These are phyloP conservation scores for Cepphus grylle DNA, from an alignment of 2,113 vertebrate genomes.

Conservation along the genomic window DNA sequence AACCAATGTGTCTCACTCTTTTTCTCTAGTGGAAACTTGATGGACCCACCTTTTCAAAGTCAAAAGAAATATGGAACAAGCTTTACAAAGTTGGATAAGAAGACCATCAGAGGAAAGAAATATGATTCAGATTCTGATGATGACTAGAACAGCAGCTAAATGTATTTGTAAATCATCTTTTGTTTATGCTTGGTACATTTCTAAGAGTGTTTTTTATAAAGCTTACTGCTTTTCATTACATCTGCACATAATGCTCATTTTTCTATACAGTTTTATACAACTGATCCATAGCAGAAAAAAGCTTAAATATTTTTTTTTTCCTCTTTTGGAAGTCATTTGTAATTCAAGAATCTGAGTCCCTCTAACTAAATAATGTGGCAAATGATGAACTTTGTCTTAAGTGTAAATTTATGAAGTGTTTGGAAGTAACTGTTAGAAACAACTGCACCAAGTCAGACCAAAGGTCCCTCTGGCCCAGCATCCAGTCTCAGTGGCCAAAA, in stretches of 20 bases:
- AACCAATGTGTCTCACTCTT: not conserved
- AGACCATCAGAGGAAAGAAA: conserved; percentile 88
- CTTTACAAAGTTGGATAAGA: conserved; percentile 95
- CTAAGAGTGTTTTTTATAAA: conserved; percentile 72
- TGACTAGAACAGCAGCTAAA: conserved; percentile 75
- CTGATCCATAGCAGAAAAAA: conserved; percentile 47
- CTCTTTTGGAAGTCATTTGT: conserved; percentile 38
- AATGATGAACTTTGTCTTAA: not conserved
- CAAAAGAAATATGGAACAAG: conserved; percentile 84
- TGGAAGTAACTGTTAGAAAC: conserved; percentile 40
- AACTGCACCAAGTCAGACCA: conserved; percentile 12
- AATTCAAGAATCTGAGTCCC: conserved; percentile 35
- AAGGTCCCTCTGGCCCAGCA: conserved; percentile 26
- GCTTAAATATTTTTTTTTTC: conserved; percentile 36
- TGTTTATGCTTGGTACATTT: conserved; percentile 71
- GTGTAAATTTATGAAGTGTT: not conserved
- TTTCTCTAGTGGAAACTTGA: conserved; percentile 85
- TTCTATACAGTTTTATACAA: conserved; percentile 71
- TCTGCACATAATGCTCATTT: conserved; percentile 58
- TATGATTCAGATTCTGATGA: conserved; percentile 94
- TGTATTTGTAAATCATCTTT: conserved; percentile 64
- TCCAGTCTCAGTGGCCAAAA: not conserved
- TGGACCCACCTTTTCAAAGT: conserved; percentile 86
- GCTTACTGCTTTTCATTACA: conserved; percentile 59
- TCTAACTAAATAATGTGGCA: not conserved